Percentiles rank a stretch among this genome's conserved stretches.
Conservation (phyloP, 2,797 vertebrate genomes). For the Tragopan temminckii region DNA sequence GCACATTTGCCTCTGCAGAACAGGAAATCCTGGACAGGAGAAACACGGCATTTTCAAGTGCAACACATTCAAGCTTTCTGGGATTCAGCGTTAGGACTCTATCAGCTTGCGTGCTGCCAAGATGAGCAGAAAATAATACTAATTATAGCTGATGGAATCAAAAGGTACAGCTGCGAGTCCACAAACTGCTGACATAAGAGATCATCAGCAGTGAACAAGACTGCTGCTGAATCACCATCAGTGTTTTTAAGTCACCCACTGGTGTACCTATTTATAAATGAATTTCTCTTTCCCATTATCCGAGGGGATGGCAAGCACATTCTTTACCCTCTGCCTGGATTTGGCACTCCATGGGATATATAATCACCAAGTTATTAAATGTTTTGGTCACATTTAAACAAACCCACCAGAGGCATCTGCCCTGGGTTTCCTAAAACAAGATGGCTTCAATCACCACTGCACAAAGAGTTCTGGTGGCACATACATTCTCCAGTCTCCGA, state of each 20-base stretch:
- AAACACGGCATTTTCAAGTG: neutral
- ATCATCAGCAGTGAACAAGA: neutral
- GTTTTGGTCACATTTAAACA: neutral
- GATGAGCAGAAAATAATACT: neutral
- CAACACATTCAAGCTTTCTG: rapidly evolving
- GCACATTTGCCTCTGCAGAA: neutral
- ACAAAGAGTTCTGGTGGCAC: neutral
- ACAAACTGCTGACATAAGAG: neutral
- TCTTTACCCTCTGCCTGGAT: neutral
- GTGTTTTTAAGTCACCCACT: neutral
- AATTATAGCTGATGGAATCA: neutral
- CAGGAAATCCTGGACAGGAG: neutral
- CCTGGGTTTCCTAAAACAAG: neutral
- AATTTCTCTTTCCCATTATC: neutral
- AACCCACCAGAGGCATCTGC: neutral
- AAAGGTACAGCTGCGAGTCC: neutral
- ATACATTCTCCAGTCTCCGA: neutral
- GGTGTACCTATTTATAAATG: neutral
- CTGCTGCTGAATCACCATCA: neutral
- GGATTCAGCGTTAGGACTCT: neutral
- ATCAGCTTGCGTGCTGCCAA: neutral
- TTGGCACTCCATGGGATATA: neutral
- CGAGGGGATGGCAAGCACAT: neutral
- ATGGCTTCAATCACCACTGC: neutral
- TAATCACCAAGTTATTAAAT: neutral